Evolutionary conservation across 2,797 vertebrate genomes (phyloP).

Genomic region (Pangasius mekongensis): DNA sequence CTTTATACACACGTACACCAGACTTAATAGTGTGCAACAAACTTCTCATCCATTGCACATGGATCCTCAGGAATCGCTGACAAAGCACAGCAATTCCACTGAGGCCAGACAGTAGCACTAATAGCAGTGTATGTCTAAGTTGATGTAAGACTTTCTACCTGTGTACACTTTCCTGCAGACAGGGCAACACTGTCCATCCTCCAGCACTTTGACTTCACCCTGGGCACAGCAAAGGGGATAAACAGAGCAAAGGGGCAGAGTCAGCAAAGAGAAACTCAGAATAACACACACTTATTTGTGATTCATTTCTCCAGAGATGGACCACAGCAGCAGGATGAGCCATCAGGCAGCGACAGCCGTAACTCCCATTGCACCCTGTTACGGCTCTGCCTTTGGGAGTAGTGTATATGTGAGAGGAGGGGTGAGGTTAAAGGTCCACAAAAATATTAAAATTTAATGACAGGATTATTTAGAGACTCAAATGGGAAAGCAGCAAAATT

Average conservation of each 20-base stretch:
- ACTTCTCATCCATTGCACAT: slow-evolving; percentile 27
- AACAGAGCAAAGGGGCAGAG: slow-evolving; percentile 36
- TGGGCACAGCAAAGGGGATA: slow-evolving; percentile 60
- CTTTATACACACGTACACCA: not conserved
- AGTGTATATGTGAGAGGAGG: not conserved
- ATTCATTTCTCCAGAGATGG: slow-evolving; percentile 39
- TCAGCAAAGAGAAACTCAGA: slow-evolving; percentile 44
- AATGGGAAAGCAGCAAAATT: not conserved
- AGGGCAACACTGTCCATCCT: slow-evolving; percentile 84
- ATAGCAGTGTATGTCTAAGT: slow-evolving; percentile 16
- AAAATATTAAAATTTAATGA: slow-evolving; percentile 7
- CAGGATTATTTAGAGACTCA: not conserved
- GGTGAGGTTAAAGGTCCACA: slow-evolving; percentile 9
- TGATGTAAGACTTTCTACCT: slow-evolving; percentile 68
- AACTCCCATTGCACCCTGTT: not conserved
- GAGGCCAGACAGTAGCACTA: slow-evolving; percentile 33
- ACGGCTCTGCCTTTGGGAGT: not conserved
- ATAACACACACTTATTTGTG: slow-evolving; percentile 38
- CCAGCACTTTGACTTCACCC: slow-evolving; percentile 81
- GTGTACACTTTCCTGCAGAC: slow-evolving; percentile 75
- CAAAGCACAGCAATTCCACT: slow-evolving; percentile 30
- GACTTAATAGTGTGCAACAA: slow-evolving; percentile 44
- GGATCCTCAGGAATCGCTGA: slow-evolving; percentile 33
- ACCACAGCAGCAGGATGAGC: slow-evolving; percentile 23
- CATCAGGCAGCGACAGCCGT: slow-evolving; percentile 13